Evolutionary conservation across 2,113 vertebrate species (phyloP).

Genomic region (Platanista minor): DNA sequence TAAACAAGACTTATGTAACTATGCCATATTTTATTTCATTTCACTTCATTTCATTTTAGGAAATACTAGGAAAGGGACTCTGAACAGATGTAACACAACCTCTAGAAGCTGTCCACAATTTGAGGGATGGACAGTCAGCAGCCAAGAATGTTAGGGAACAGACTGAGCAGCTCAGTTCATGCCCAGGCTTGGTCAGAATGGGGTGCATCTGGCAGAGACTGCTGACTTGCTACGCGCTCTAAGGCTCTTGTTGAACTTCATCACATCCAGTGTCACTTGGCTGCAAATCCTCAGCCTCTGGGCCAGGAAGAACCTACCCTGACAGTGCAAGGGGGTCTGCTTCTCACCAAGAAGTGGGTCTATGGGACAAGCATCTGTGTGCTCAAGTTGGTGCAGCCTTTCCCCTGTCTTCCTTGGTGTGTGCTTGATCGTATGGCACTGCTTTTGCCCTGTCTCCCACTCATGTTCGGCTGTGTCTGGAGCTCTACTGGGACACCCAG

Average conservation of each 20-base stretch:
- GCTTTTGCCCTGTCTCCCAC: neutral
- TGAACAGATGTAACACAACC: neutral
- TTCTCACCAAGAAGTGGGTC: neutral
- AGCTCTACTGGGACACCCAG: neutral
- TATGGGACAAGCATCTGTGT: neutral
- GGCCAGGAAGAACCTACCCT: neutral
- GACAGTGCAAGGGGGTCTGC: neutral
- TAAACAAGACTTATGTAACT: neutral
- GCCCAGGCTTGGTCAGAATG: neutral
- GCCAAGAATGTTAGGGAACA: neutral
- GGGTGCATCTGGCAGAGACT: neutral
- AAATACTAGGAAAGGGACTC: neutral
- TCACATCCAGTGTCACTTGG: neutral
- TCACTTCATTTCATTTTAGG: neutral
- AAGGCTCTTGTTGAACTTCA: neutral
- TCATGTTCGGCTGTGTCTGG: neutral
- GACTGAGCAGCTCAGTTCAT: neutral
- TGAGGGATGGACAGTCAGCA: neutral
- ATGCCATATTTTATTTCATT: neutral
- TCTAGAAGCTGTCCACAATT: neutral
- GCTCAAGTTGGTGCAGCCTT: neutral
- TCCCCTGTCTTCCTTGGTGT: neutral
- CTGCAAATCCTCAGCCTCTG: neutral
- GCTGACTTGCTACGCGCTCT: neutral
- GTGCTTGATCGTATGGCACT: accelerated